Evolutionary conservation across 2,797 vertebrate genomes (phyloP).

Genomic region (Typhlichthys subterraneus): DNA sequence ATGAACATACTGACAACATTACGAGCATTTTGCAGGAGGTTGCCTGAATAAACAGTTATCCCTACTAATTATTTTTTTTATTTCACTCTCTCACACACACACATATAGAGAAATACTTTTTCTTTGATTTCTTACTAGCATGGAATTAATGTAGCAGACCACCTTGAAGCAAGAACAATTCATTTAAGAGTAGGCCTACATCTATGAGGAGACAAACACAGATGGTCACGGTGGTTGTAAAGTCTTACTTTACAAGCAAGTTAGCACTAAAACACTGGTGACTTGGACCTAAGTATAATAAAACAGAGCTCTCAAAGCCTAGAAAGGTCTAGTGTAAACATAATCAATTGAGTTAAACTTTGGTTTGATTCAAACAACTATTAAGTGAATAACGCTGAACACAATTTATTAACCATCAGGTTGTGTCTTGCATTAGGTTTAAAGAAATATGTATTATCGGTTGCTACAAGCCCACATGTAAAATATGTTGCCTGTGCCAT

Average conservation of each 20-base stretch:
- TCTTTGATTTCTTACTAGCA: too few species aligned
- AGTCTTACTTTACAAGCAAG: conserved; percentile 2
- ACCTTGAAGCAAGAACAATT: too few species aligned
- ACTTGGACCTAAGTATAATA: not conserved
- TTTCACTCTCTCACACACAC: not conserved
- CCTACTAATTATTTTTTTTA: not conserved
- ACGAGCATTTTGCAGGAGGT: too few species aligned
- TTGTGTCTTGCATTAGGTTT: conserved; percentile 17
- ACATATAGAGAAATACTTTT: too few species aligned
- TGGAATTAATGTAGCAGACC: too few species aligned
- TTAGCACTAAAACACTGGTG: too few species aligned
- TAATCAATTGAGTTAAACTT: conserved; percentile 2
- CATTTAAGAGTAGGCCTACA: too few species aligned
- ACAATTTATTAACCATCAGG: conserved; percentile 13
- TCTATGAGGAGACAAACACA: too few species aligned
- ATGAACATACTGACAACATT: not conserved
- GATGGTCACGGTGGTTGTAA: too few species aligned
- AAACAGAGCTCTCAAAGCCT: not conserved
- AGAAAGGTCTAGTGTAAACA: conserved; percentile 1
- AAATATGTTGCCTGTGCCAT: conserved; percentile 36
- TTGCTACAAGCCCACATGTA: conserved; percentile 10
- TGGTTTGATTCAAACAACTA: not conserved
- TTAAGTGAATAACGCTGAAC: conserved; percentile 6
- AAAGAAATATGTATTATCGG: conserved; percentile 10
- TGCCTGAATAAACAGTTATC: too few species aligned